phyloP scores from a whole-genome alignment of 2,113 vertebrate species.

The Anthoscopus minutus region DNA sequence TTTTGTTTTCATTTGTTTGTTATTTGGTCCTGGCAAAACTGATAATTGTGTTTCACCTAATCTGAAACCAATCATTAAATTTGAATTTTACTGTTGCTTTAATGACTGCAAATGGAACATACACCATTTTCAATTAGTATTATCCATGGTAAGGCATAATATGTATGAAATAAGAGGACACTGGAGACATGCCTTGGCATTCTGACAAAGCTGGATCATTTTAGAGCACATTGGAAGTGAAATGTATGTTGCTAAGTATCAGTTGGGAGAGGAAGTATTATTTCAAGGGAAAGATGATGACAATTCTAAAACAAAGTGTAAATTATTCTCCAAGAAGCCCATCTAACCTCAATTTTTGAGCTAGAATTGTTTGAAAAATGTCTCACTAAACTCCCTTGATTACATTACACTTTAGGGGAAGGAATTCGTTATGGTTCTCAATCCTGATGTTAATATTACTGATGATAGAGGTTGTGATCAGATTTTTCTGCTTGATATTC shows the following conservation, averaged over 20 bases:
- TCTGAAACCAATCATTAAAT: background rate
- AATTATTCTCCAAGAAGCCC: background rate
- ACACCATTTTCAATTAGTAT: background rate
- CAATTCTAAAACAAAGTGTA: background rate
- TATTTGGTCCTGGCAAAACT: background rate
- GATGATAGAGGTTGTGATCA: background rate
- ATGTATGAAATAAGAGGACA: background rate
- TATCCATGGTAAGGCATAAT: background rate
- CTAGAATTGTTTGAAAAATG: background rate
- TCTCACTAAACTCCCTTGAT: background rate
- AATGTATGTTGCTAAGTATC: background rate
- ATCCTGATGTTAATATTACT: background rate
- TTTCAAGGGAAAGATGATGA: background rate
- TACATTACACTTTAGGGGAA: background rate
- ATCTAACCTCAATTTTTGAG: background rate
- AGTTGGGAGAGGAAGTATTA: background rate
- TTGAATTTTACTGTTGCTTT: background rate
- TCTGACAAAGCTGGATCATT: background rate
- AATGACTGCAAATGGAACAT: background rate
- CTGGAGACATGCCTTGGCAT: constrained; percentile 8
- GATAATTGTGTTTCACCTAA: background rate
- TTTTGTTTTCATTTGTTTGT: background rate
- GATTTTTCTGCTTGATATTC: background rate
- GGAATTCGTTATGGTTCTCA: background rate
- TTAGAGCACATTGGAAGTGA: background rate